Evolutionary conservation across 2,888 invertebrate species (phyloP).

Genomic region (Chironomus tentans): DNA sequence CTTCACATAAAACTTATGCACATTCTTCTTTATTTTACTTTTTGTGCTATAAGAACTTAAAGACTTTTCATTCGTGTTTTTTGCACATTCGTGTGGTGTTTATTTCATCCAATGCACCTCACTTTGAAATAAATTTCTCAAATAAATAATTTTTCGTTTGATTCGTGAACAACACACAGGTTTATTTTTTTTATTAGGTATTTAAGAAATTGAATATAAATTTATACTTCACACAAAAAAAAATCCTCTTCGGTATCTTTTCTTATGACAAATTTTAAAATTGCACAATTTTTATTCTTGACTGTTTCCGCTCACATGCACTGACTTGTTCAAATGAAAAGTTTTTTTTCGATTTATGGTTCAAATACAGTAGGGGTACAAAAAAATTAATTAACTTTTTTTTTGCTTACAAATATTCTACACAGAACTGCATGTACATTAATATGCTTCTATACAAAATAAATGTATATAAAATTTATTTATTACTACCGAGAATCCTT

Average conservation of each 20-base stretch:
- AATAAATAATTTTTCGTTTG: not conserved
- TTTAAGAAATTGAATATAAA: not conserved
- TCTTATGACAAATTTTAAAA: constrained; percentile 23
- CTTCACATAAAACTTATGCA: constrained; percentile 20
- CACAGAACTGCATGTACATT: not conserved
- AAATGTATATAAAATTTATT: not conserved
- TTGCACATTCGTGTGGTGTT: constrained; percentile 14
- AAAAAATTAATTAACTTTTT: not conserved
- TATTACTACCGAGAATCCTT: not conserved
- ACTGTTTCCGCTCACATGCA: not conserved
- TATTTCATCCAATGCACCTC: not conserved
- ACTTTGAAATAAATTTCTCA: not conserved
- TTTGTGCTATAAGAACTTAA: constrained; percentile 12
- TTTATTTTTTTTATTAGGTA: not conserved
- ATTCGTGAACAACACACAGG: constrained; percentile 24
- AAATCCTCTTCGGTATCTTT: not conserved
- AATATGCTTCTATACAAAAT: not conserved
- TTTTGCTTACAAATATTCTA: not conserved
- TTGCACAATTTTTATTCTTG: constrained; percentile 20
- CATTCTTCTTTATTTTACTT: not conserved
- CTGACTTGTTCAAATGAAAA: not conserved
- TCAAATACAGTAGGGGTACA: not conserved
- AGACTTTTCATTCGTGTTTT: constrained; percentile 2
- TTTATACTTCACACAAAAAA: constrained; percentile 16
- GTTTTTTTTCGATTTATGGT: not conserved